Evolutionary conservation across 2,797 vertebrate species (phyloP).

Genomic region (Hyperoplus lanceolatus): DNA sequence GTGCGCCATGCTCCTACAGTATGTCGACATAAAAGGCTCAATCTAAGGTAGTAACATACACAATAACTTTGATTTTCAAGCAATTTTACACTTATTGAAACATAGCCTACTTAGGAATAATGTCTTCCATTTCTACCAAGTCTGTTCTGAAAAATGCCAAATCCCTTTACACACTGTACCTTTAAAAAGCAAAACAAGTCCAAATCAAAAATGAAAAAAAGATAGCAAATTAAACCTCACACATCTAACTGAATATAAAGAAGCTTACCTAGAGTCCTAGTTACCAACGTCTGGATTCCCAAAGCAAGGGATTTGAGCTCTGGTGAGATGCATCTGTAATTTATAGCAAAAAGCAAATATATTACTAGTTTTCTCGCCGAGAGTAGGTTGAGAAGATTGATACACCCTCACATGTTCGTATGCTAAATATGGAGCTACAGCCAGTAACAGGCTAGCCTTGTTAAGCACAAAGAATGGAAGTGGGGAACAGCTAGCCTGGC

Average conservation of each 20-base stretch:
- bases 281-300: constrained; percentile 85
- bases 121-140: too few species aligned
- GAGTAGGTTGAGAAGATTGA: neutral
- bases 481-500: neutral
- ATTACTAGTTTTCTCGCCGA: too few species aligned
- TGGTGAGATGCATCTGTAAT: constrained; percentile 87
- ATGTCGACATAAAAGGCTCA: too few species aligned
- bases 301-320: constrained; percentile 93
- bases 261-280: constrained; percentile 89
- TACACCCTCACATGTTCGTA: neutral
- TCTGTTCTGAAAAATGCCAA: too few species aligned
- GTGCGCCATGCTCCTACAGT: too few species aligned
- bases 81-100: too few species aligned
- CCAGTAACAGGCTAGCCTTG: neutral
- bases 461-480: neutral
- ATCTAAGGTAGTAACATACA: too few species aligned
- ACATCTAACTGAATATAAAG: neutral
- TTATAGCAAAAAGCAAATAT: neutral
- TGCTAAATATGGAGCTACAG: neutral
- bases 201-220: neutral
- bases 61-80: too few species aligned
- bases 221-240: neutral
- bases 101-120: too few species aligned
- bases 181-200: neutral
- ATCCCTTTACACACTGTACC: too few species aligned